Conservation (phyloP, 2,797 vertebrate species). For the Lutjanus argentimaculatus region DNA sequence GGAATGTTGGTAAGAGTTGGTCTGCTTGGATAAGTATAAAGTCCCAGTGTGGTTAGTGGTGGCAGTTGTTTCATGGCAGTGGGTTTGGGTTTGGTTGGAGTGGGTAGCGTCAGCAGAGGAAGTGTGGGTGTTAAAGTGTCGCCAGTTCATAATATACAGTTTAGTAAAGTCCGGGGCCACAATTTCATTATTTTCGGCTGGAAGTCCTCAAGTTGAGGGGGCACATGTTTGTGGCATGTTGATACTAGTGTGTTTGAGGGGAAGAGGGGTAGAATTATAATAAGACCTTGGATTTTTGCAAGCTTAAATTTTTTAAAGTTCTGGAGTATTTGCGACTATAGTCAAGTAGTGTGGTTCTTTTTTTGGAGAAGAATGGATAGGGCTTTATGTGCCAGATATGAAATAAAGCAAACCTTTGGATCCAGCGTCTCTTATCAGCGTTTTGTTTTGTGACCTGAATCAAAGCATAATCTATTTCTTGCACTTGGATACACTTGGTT, state of each 20-base stretch:
- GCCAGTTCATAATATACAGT: not conserved
- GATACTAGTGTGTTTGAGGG: not conserved
- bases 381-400: not conserved
- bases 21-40: slow-evolving; percentile 42
- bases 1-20: slow-evolving; percentile 28
- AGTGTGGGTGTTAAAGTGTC: slow-evolving; percentile 29
- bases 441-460: not conserved
- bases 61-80: slow-evolving; percentile 18
- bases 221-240: not conserved
- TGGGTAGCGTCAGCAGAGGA: slow-evolving; percentile 26
- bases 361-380: not conserved
- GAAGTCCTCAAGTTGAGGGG: not conserved
- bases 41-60: slow-evolving; percentile 28
- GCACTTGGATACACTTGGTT: slow-evolving; percentile 15
- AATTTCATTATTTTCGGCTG: slow-evolving; percentile 7
- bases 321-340: not conserved
- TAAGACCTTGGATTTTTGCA: not conserved
- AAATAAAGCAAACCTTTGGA: slow-evolving; percentile 2
- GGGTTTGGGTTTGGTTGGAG: slow-evolving; percentile 30
- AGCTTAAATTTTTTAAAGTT: too few species aligned
- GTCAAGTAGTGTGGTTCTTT: not conserved
- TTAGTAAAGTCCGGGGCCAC: not conserved
- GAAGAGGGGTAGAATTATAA: not conserved
- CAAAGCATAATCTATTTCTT: slow-evolving; percentile 1
- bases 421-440: not conserved